Evolutionary conservation across 2,797 vertebrate species (phyloP), one percentile per base, ranked within the genome.

Genomic region (Balearica regulorum): DNA sequence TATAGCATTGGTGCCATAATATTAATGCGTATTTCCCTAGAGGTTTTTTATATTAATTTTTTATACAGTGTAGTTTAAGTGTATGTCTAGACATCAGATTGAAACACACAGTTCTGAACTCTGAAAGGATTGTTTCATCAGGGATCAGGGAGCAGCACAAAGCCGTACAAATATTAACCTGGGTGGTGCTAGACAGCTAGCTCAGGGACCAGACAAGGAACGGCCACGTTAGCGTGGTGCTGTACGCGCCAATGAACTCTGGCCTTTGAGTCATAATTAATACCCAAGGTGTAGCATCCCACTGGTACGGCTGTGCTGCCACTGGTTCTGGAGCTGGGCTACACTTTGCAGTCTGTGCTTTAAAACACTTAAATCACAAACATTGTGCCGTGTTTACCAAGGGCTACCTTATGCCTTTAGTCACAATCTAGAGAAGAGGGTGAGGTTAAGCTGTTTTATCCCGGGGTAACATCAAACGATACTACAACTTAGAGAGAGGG

Each of bases 191-290:
- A 25, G 21, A 41, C 10, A 73, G 20, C 10, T 55, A 8, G 3
- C 16, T n/a, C 13, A 64, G 16, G 28, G 33, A 64, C 37, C 24
- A 81, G 41, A 5, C 2, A 9, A 24, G 31, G 33, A 51, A 1
- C 3, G 51, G 9, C 10, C 61, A 28, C 0, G 0, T 39, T 22
- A 51, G 7, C 0, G 0, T 19, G 31, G 8, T 49, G 53, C 7
- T 41, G 12, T 7, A 31, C 6, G 10, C 1, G 4, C 5, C 10
- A 11, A 33, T 9, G 9, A 41, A 26, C 13, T 26, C 20, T 13
- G 25, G 16, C 4, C 11, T 83, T 57, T 41, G 11, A 37, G 10
- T n/a, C 6, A 0, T 21, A 22, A 31, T 78, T 68, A 24, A 43
- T 43, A 70, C 4, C 6, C 53, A 49, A 55, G 19, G 14, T 5